Base-by-base conservation (phyloP, 2,888 invertebrate genomes). In the Emesis furor region DNA sequence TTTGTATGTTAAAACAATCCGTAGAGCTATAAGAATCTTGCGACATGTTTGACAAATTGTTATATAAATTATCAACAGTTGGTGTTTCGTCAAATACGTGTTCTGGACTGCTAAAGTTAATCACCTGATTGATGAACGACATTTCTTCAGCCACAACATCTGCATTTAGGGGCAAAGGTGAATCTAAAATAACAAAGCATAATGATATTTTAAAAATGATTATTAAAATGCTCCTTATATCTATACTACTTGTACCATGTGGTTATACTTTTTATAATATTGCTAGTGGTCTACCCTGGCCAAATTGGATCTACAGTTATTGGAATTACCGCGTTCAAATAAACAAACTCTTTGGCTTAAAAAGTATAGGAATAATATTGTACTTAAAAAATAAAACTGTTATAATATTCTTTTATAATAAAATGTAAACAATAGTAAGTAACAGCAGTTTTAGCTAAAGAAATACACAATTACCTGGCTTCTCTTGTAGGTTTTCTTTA, bases 41-140 rank as follows among this genome's bases (percentile, higher is more conserved):
- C 51, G n/a, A 51, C n/a, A 51, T 51, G 51, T n/a, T 51, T 51
- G 51, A 51, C 51, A 51, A 51, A 51, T 51, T 51, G 7, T 46
- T 46, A 5, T 51, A 51, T 51, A 51, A 51, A 51, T 51, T n/a
- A 51, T 51, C n/a, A 51, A 51, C 51, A n/a, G 51, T 51, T 51
- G 14, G 51, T 51, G 51, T 51, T 51, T 51, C n/a, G 51, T 51
- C n/a, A 1, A 51, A 51, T 51, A 51, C n/a, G 14, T 51, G 3
- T 51, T 51, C 51, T 51, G 51, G 12, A 51, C 12, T 51, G 12
- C n/a, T 51, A n/a, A 51, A 24, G 24, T 24, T 24, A 24, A 24
- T 24, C 24, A 24, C 24, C 24, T 24, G 24, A 24, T 24, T 24
- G 24, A 24, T 24, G 24, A 24, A 24, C 24, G 24, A 24, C 24